Evolutionary conservation across 2,113 vertebrate species (phyloP), one percentile per base, ranked within the genome.

Genomic region (Microcebus ravelobensis): DNA sequence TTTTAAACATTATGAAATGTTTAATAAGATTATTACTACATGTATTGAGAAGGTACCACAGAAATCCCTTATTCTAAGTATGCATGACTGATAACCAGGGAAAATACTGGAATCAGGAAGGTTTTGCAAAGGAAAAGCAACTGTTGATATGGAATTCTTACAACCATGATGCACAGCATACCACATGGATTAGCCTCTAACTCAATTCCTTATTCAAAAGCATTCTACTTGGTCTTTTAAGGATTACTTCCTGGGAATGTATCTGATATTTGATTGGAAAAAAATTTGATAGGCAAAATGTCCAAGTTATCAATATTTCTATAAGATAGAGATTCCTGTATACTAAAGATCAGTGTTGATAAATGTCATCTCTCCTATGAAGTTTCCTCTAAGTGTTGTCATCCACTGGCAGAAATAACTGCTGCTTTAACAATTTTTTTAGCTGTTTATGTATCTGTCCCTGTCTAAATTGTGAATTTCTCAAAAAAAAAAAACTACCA

Each of bases 401-500:
- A 73, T 74, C 20, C 39, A 12, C 36, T 18, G 50, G 34, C 34
- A 91, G 67, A 73, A 48, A 52, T 29, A 67, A 63, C 68, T 42
- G 59, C 42, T 61, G 12, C 18, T 70, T 68, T 57, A 92, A 48
- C 23, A 79, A 52, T 13, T 68, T 31, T 55, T 55, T 55, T 55
- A 55, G 74, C 5, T 97, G 52, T 9, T 68, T 81, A 50, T 29
- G 3, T 39, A 94, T 67, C 74, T 71, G 21, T 79, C 39, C 39
- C 31, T 83, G 23, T 70, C 31, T 80, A 91, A 85, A 63, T 13
- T 82, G 83, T 91, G 29, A 97, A 88, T 91, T 94, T 8, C 6
- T 96, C 4, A n/a, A 91, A 59, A 92, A n/a, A 91, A 59, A 92
- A 88, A 84, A 90, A 89, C 31, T 20, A 82, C 45, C 25, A 90